A percentile compares a stretch with the other conserved stretches of the same genome.
phyloP scores from a whole-genome alignment of 2,113 vertebrate genomes.

The Canis aureus region DNA sequence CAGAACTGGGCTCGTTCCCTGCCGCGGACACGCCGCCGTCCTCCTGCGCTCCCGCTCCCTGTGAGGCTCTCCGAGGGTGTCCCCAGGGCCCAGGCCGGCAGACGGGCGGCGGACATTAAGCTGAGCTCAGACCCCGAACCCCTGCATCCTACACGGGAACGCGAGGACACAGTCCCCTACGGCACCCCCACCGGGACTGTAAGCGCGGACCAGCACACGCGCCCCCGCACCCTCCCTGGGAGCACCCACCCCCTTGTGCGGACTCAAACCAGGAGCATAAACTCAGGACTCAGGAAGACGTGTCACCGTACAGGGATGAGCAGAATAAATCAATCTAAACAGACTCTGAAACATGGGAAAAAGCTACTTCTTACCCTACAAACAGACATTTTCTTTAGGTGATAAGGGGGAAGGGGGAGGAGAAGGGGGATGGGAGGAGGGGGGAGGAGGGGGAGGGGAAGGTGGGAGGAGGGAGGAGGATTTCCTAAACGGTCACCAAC shows the following conservation, averaged over 20 bases:
- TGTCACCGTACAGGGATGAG: neutral
- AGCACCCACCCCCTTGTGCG: no score
- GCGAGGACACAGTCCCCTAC: neutral
- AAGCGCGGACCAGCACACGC: no score
- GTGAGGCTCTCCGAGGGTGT: rapidly evolving
- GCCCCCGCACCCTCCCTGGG: no score
- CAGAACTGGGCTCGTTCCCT: neutral
- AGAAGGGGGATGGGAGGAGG: no score
- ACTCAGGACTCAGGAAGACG: neutral
- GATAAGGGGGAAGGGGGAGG: neutral
- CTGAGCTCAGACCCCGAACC: neutral
- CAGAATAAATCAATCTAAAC: neutral
- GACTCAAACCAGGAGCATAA: neutral
- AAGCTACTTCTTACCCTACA: rapidly evolving
- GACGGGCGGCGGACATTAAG: neutral
- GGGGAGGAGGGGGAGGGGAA: no score
- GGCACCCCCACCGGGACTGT: no score
- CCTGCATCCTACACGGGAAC: neutral
- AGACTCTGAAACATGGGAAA: neutral
- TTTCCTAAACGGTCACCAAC: neutral
- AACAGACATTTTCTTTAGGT: neutral
- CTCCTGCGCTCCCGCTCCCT: no score
- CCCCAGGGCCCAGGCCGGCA: no score
- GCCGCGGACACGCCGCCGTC: no score
- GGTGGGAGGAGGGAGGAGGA: no score